phyloP scores from a whole-genome alignment of 2,113 vertebrate genomes.

The Aptenodytes patagonicus region DNA sequence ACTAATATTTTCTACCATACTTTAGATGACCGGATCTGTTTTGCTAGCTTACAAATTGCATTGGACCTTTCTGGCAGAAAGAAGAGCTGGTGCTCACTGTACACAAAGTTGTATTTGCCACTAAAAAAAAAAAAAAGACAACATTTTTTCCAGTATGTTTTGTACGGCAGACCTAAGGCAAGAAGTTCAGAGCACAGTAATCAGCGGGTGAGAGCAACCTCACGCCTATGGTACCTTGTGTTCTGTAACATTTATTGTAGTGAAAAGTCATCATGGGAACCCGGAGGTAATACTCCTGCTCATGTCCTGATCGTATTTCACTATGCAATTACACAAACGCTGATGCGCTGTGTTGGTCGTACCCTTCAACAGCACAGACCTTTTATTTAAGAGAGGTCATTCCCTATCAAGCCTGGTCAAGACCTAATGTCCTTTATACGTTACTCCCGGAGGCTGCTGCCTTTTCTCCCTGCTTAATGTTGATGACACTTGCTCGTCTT shows the following conservation, averaged over 20 bases:
- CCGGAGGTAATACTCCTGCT: background rate
- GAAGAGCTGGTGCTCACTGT: background rate
- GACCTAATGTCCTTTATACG: background rate
- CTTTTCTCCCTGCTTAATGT: background rate
- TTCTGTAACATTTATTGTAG: background rate
- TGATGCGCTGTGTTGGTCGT: accelerated
- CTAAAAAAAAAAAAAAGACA: background rate
- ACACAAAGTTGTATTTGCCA: background rate
- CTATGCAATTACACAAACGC: background rate
- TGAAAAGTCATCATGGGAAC: background rate
- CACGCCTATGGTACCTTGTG: background rate
- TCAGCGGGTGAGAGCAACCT: background rate
- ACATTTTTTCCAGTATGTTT: background rate
- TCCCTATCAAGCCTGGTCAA: background rate
- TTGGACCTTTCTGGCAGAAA: background rate
- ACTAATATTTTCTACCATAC: conserved; percentile 17
- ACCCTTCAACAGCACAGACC: background rate
- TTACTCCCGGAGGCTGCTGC: background rate
- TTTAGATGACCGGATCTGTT: background rate
- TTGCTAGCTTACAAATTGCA: background rate
- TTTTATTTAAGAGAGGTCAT: background rate
- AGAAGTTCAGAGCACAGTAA: background rate
- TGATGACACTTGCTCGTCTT: background rate
- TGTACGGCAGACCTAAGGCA: background rate
- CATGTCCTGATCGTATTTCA: background rate